Base-by-base conservation (phyloP, 53 echinoderm and acorn worm genomes). In the Paelopatides confundens region DNA sequence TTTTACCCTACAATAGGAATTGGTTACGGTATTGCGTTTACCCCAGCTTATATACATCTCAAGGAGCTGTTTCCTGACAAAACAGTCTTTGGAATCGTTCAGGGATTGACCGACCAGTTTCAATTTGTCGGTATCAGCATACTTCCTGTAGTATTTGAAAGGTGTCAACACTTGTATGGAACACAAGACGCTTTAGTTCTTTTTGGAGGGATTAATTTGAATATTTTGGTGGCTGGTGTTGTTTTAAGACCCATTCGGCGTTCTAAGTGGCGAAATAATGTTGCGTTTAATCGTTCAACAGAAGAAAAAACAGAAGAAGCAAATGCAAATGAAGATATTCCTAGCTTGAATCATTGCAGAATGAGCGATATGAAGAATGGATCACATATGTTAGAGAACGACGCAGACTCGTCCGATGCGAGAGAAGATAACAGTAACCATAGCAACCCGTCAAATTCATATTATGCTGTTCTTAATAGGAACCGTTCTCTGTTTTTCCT, bases 401-500 rank as follows among this genome's bases (percentile, higher is more conserved):
- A 48, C 48, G 48, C 0, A 48, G 14, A 12, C 14, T 48, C 48
- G 14, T 14, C 48, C 0, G 48, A 48, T 48, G n/a, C n/a, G n/a
- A n/a, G n/a, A n/a, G 48, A 48, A 48, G 48, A 58, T 18, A 58
- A 21, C 58, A 46, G 47, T 46, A 36, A 8, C 74, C 40, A 46
- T 26, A 40, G 24, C 46, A 17, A 43, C 40, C 28, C 5, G 21
- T 21, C 46, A 40, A 5, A 74, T 17, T 39, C 46, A 28, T 74
- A 74, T 35, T 74, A 74, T 26, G 31, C 27, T 36, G 23, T 74
- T 74, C 74, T 74, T 1, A 26, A 18, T 6, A 35, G 40, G 3
- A 74, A 74, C 74, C 39, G 29, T 8, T 74, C 74, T 27, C 28
- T 74, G 5, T 39, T 74, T 40, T 74, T 74, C 34, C 74, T 74